A percentile compares a stretch with the other conserved stretches of the same genome.
These are phyloP conservation scores for Alexandromys fortis DNA, from an alignment of 2,113 vertebrate genomes.

Conservation along the genomic window DNA sequence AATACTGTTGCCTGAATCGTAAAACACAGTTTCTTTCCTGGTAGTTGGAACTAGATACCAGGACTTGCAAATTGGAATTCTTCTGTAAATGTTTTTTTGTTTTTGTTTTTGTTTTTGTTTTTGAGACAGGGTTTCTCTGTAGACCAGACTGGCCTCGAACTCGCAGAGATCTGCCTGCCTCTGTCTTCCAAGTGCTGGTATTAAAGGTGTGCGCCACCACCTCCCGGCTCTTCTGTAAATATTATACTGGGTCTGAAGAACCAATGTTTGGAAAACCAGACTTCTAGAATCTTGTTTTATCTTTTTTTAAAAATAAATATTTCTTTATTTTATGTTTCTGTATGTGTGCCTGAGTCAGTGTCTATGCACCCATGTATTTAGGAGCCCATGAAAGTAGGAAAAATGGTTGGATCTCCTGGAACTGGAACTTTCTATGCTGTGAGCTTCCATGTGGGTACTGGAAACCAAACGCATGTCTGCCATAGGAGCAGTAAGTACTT, in stretches of 20 bases:
- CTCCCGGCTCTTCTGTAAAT: too few species aligned
- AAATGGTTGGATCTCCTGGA: not conserved
- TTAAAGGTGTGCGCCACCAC: too few species aligned
- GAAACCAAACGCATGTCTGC: not conserved
- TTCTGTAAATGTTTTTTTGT: too few species aligned
- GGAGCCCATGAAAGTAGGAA: not conserved
- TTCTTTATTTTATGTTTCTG: not conserved
- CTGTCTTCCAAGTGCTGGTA: too few species aligned
- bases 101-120: too few species aligned
- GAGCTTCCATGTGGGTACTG: not conserved
- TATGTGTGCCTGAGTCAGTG: not conserved
- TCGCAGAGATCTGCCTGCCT: too few species aligned
- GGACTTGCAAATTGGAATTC: not conserved
- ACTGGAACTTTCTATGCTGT: not conserved
- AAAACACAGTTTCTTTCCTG: not conserved
- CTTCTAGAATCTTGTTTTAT: not conserved
- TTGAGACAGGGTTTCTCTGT: too few species aligned
- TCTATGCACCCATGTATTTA: not conserved
- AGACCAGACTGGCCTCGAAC: too few species aligned
- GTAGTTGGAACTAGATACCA: not conserved
- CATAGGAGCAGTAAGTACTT: not conserved
- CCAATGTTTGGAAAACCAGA: not conserved
- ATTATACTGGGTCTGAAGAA: not conserved
- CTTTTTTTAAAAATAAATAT: not conserved
- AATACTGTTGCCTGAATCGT: not conserved